These are phyloP conservation scores for Anolis apletophallus DNA, from an alignment of 2,797 vertebrate species.

Conservation along the genomic window DNA sequence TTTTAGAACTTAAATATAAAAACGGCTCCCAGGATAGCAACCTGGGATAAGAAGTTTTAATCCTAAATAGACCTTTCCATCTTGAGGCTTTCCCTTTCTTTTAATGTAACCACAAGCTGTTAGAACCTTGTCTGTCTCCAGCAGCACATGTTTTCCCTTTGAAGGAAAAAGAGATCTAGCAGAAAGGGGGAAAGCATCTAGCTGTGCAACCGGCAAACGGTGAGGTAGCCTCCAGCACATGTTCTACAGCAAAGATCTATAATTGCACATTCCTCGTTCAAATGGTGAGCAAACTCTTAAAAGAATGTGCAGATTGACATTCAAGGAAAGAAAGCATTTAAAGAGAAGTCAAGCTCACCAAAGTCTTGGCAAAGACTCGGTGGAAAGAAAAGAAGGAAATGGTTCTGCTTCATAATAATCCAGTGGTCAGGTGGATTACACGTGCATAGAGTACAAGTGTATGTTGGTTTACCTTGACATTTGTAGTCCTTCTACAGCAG, in stretches of 20 bases:
- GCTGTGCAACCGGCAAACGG: background rate
- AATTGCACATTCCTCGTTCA: conserved; percentile 19
- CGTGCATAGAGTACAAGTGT: background rate
- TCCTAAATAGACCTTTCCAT: background rate
- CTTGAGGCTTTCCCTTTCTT: background rate
- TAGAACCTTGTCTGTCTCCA: background rate
- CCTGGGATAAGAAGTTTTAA: background rate
- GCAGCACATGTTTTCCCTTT: background rate
- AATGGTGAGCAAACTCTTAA: conserved; percentile 15
- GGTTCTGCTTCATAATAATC: background rate
- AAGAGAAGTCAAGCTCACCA: background rate
- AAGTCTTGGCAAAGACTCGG: background rate
- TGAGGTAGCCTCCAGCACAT: conserved; percentile 20
- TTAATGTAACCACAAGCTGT: background rate
- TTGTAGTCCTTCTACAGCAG: background rate
- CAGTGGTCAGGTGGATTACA: background rate
- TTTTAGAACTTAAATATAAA: background rate
- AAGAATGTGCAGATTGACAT: conserved; percentile 1
- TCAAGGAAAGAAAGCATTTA: conserved; percentile 16
- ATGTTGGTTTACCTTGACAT: background rate
- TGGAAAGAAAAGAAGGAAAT: background rate
- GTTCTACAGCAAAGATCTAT: background rate
- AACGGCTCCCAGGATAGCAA: background rate
- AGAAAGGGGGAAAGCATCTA: background rate
- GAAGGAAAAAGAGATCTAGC: background rate